Conservation (phyloP, 2,888 invertebrate genomes). For the Lissonota sp. region DNA sequence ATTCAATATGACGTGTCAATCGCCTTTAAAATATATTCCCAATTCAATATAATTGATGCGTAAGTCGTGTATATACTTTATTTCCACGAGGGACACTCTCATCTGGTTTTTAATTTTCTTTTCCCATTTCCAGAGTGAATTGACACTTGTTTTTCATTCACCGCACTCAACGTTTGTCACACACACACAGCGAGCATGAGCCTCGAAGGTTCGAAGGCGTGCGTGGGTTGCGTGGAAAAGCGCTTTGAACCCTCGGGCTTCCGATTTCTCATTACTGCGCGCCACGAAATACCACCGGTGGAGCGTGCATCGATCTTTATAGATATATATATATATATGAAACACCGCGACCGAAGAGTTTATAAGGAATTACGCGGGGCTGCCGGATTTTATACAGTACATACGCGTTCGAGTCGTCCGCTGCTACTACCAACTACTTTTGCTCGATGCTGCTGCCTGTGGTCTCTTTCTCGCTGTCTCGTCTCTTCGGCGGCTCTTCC, state of each 20-base stretch:
- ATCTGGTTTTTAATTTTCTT: too few relatives aligned
- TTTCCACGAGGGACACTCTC: too few relatives aligned
- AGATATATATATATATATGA: not conserved
- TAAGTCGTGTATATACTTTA: too few relatives aligned
- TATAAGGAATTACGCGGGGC: not conserved
- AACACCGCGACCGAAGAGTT: not conserved
- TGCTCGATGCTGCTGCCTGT: slow-evolving; percentile 55
- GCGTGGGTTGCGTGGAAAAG: slow-evolving; percentile 2
- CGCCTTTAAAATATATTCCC: not conserved
- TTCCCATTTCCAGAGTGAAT: too few relatives aligned
- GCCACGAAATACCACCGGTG: not conserved
- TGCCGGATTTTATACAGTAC: not conserved
- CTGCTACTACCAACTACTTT: slow-evolving; percentile 55
- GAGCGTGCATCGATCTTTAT: not conserved
- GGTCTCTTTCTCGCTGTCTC: slow-evolving; percentile 38
- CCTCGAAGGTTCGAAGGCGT: not conserved
- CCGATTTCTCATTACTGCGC: slow-evolving; percentile 18
- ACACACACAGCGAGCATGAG: too few relatives aligned
- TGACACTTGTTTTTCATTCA: not conserved
- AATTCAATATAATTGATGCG: not conserved
- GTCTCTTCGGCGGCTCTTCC: slow-evolving; percentile 44
- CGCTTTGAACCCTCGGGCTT: slow-evolving; percentile 18
- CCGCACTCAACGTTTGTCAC: not conserved
- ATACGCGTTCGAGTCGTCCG: slow-evolving; percentile 48
- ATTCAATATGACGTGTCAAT: not conserved